A percentile compares a stretch with the other conserved stretches of the same genome.
Conservation (phyloP, 2,888 invertebrate genomes). For the Masnerella sp. region DNA sequence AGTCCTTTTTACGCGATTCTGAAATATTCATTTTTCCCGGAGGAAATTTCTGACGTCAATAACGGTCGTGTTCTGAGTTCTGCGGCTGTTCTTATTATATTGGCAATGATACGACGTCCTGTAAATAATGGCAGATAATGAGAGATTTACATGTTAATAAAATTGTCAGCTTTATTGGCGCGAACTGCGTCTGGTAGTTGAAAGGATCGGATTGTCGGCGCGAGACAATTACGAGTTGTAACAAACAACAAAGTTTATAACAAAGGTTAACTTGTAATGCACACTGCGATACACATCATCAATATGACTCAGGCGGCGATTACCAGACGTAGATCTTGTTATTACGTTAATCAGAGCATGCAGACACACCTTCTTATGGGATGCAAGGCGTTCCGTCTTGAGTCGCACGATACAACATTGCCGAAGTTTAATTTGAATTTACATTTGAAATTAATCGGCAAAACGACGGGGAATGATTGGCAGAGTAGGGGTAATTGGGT, state of each 20-base stretch:
- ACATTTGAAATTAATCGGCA: constrained; percentile 1
- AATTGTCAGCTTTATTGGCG: constrained; percentile 26
- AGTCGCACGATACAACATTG: constrained; percentile 22
- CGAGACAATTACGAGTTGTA: constrained; percentile 23
- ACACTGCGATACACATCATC: constrained; percentile 44
- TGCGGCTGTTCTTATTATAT: neutral
- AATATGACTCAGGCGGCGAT: constrained; percentile 50
- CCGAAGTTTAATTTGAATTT: no score
- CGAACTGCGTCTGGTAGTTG: constrained; percentile 28
- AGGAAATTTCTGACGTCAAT: no score
- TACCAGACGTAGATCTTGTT: constrained; percentile 45
- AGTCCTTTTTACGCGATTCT: no score
- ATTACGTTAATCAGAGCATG: constrained; percentile 57
- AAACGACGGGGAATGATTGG: no score
- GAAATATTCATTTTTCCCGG: no score
- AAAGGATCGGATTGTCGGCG: constrained; percentile 16
- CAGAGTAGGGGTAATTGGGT: no score
- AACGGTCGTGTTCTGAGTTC: no score
- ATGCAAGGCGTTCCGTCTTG: constrained; percentile 33
- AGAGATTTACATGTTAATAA: constrained; percentile 31
- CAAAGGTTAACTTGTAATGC: constrained; percentile 27
- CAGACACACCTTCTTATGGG: constrained; percentile 53
- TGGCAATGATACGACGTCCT: constrained; percentile 5
- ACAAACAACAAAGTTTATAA: constrained; percentile 42
- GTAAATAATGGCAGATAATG: constrained; percentile 14